These are phyloP conservation scores for Semotilus atromaculatus DNA, from an alignment of 2,797 vertebrate genomes.

Conservation along the genomic window DNA sequence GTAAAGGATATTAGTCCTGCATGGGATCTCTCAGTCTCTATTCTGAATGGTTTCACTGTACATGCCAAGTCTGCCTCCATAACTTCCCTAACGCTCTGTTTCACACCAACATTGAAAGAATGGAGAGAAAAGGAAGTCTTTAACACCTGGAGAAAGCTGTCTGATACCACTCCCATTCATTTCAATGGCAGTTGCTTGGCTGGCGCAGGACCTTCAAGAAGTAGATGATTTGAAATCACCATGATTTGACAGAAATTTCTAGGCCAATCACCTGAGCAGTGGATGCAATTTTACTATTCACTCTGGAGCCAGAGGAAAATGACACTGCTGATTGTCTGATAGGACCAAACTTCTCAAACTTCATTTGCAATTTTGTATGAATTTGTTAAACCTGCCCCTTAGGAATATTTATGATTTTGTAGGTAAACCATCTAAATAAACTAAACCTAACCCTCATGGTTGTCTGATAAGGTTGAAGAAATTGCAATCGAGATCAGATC, in stretches of 20 bases:
- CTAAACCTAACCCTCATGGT: neutral
- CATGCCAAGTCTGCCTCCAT: conserved; percentile 58
- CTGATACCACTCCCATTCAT: neutral
- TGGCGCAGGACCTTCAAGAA: neutral
- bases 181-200: neutral
- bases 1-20: conserved; percentile 53
- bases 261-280: neutral
- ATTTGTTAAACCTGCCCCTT: no score
- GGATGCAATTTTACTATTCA: neutral
- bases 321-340: neutral
- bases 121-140: neutral
- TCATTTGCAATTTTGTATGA: neutral
- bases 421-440: neutral
- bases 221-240: neutral
- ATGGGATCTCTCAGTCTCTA: conserved; percentile 61
- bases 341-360: neutral
- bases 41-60: conserved; percentile 40
- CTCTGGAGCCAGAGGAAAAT: neutral
- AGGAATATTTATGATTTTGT: no score
- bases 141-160: neutral
- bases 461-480: neutral
- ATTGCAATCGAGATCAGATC: neutral
- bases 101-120: conserved; percentile 20
- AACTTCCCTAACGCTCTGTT: conserved; percentile 48
- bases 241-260: neutral